Evolutionary conservation across 1,140 invertebrate genomes (phyloP), one percentile per base, ranked within the genome.

Genomic region (Liolophura sinensis): DNA sequence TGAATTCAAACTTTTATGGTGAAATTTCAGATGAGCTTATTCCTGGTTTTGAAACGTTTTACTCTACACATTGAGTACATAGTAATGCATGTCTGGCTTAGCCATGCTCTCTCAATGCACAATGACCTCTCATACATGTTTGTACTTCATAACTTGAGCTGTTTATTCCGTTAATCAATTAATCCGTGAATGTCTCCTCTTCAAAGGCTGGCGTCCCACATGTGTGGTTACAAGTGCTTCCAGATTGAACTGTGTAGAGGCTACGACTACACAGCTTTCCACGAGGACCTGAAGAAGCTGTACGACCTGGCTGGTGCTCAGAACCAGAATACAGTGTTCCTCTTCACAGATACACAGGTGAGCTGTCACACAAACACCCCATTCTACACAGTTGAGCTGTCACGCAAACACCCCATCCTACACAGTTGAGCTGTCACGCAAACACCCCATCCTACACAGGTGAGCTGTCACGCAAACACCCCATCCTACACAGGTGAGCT

Each of bases 241-340:
- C 92, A 94, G 83, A 94, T 96, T 77, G 92, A 95, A 84, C 83
- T 96, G 49, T 90, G 89, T 55, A 86, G 92, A 65, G 92, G 91
- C 66, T 96, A 96, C 77, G 92, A 94, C 76, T 89, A 92, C 49
- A 85, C 86, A 31, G 87, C 89, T 0, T 93, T 93, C 83, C 91
- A 92, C 77, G 91, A 93, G 67, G 92, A 94, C 82, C 74, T 94
- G 0, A 88, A 91, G 46, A 89, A 87, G 64, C 87, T 94, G 70
- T 91, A 90, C 73, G 85, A 88, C 58, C 59, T 78, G 20, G 79
- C 83, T 48, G 86, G 84, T 15, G 75, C 83, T 7, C 76, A 85
- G 60, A 85, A 85, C 56, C 63, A 83, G 64, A 74, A 81, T 62
- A 83, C 84, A 50, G 82, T 86, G 0, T 86, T 86, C 70, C 68